Conservation (phyloP, 1,140 invertebrate species). For the Himalopsyche phryganea region DNA sequence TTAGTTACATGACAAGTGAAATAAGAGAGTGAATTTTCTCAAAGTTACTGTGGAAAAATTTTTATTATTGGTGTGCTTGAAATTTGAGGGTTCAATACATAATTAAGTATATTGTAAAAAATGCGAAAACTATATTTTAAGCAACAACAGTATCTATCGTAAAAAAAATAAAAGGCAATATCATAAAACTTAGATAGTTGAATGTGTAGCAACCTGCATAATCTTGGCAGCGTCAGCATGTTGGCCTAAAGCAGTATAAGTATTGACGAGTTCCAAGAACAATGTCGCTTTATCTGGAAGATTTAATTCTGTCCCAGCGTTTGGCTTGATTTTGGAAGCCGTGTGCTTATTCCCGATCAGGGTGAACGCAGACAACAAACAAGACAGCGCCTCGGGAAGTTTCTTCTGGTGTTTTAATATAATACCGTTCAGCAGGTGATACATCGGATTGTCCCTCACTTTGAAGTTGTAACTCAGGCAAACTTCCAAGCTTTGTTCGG, state of each 20-base stretch:
- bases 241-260: slow-evolving; percentile 66
- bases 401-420: slow-evolving; percentile 77
- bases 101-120: too few relatives aligned
- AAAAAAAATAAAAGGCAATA: too few relatives aligned
- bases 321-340: slow-evolving; percentile 8
- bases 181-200: too few relatives aligned
- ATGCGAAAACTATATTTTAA: too few relatives aligned
- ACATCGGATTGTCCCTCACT: slow-evolving; percentile 85
- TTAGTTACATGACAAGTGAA: too few relatives aligned
- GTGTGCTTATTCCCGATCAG: slow-evolving; percentile 42
- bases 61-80: too few relatives aligned
- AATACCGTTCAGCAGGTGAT: slow-evolving; percentile 80
- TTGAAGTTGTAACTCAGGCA: slow-evolving; percentile 90
- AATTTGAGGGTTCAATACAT: too few relatives aligned
- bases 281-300: slow-evolving; percentile 80
- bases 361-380: slow-evolving; percentile 68
- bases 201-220: slow-evolving; percentile 55
- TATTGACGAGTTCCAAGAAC: slow-evolving; percentile 83
- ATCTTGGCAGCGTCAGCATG: slow-evolving; percentile 75
- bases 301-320: slow-evolving; percentile 52
- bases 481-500: slow-evolving; percentile 80
- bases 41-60: too few relatives aligned
- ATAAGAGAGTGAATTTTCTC: too few relatives aligned
- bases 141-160: too few relatives aligned
- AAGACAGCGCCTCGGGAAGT: slow-evolving; percentile 69